These are phyloP conservation scores for Saiga tatarica DNA, from an alignment of 2,113 vertebrate genomes.

Conservation along the genomic window DNA sequence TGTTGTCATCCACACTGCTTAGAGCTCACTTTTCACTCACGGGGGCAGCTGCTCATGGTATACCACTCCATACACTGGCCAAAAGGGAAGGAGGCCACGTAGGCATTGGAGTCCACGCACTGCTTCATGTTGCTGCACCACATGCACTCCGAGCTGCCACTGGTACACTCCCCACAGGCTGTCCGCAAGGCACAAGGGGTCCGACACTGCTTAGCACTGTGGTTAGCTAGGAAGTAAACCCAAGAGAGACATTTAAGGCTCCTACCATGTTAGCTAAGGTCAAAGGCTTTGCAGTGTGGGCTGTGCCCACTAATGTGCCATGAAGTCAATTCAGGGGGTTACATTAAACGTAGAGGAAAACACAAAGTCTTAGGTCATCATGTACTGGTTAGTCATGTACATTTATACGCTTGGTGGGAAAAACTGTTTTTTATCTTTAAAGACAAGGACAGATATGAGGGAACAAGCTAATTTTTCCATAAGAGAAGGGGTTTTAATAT, in stretches of 20 bases:
- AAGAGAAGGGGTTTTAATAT: neutral
- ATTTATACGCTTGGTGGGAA: neutral
- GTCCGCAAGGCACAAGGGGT: constrained; percentile 91
- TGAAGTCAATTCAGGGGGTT: neutral
- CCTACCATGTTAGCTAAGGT: neutral
- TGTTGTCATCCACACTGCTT: neutral
- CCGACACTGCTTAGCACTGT: constrained; percentile 97
- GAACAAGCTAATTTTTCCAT: neutral
- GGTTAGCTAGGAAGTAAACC: constrained; percentile 87
- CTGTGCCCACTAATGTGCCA: neutral
- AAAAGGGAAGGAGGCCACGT: constrained; percentile 98
- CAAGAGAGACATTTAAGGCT: neutral
- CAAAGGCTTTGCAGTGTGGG: neutral
- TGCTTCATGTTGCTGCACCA: constrained; percentile 99
- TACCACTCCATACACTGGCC: constrained; percentile 99
- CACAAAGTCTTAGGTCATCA: neutral
- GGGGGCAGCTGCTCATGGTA: constrained; percentile 95
- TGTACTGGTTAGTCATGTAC: neutral
- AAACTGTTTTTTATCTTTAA: neutral
- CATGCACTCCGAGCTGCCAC: constrained; percentile 97
- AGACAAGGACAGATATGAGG: neutral
- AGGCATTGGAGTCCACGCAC: constrained; percentile 98
- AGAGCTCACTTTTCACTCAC: constrained; percentile 82
- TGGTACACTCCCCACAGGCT: constrained; percentile 93
- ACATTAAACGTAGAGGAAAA: neutral